Evolutionary conservation across 2,888 invertebrate species (phyloP), one percentile per base, ranked within the genome.

Genomic region (Xestia c-nigrum): DNA sequence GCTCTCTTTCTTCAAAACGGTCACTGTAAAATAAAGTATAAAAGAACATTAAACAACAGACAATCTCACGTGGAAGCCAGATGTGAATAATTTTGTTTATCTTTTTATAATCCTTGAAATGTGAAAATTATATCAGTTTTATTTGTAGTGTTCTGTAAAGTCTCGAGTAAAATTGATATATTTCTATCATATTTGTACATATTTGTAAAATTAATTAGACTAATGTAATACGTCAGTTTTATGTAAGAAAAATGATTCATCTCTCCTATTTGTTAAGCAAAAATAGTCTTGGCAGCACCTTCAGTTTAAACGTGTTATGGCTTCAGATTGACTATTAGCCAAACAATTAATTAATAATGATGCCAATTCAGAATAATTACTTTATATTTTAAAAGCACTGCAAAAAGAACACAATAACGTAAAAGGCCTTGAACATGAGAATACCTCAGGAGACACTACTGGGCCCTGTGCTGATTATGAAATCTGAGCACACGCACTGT

Each of bases 51-150:
- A 14, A 40, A 72, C 61, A n/a, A 55, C 55, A 59, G 24, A 82
- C 38, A 19, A 70, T 61, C 66, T 52, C 85, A 88, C 71, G 72
- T 78, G 83, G 87, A 69, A 63, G 73, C 78, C 88, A 87, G 80
- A 81, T 88, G 84, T 81, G 80, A 78, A 81, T 65, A 55, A 76
- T 31, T 77, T 50, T 80, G 66, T 85, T 81, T 80, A 78, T 78
- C 71, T 79, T 78, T 86, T 83, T 75, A 84, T 71, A 57, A 80
- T 77, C 81, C 84, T 85, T 88, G 83, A 87, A 81, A 87, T 84
- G 77, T 88, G 80, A 81, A 87, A 88, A 88, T 84, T 81, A 72
- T 83, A 85, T 87, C 24, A 70, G 76, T 81, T 83, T 77, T 78
- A 83, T 84, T 85, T 81, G 72, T 69, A 64, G 24, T 76, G 66